A percentile compares a stretch with the other conserved stretches of the same genome.
These are phyloP conservation scores for Zapornia atra DNA, from an alignment of 2,113 vertebrate species.

Conservation along the genomic window DNA sequence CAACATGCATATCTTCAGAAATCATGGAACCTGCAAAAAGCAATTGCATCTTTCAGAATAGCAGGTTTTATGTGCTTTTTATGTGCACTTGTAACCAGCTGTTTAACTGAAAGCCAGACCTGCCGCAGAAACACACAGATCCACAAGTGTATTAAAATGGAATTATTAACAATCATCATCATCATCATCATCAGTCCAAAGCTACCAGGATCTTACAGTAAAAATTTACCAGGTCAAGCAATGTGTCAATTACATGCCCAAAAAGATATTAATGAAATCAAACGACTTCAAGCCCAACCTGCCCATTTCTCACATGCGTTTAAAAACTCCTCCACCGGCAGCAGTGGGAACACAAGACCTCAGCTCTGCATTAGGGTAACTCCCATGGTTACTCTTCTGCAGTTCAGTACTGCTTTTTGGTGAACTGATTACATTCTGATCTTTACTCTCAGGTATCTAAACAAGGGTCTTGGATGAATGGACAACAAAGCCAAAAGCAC, in stretches of 20 bases:
- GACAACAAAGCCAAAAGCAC: not conserved
- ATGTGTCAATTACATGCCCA: not conserved
- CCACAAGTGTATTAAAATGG: not conserved
- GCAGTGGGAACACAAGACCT: not conserved
- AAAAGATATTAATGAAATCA: not conserved
- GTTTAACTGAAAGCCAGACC: not conserved
- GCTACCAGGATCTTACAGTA: not conserved
- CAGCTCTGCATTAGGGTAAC: not conserved
- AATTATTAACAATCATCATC: not conserved
- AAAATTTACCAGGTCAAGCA: not conserved
- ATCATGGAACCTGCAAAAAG: not conserved
- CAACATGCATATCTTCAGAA: not conserved
- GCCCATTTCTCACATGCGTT: not conserved
- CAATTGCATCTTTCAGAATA: not conserved
- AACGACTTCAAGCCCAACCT: not conserved
- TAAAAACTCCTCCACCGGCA: not conserved
- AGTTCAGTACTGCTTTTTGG: not conserved
- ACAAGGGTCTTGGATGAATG: accelerated
- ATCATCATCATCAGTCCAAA: not conserved
- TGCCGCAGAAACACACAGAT: not conserved
- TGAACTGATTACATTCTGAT: not conserved
- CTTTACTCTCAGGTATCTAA: not conserved
- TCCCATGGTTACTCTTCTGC: not conserved
- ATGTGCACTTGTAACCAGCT: not conserved
- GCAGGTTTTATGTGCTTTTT: not conserved